Conservation (phyloP, 2,888 invertebrate species). For the Thalpophila matura region DNA sequence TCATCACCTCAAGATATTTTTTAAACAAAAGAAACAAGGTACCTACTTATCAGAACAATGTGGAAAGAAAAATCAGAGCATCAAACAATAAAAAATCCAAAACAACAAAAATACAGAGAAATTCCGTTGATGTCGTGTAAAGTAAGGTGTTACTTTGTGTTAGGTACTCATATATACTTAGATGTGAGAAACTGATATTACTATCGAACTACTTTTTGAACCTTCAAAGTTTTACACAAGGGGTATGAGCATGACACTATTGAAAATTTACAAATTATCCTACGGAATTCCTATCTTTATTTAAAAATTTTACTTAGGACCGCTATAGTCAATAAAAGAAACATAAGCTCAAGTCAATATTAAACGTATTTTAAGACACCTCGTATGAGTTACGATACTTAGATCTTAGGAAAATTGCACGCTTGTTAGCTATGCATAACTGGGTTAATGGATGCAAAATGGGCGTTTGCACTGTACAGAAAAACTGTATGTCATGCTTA, state of each 20-base stretch:
- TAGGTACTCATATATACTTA: background rate
- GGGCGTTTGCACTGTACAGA: conserved; percentile 60
- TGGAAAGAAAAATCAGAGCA: conserved; percentile 14
- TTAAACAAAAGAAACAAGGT: conserved; percentile 30
- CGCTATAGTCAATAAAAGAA: too few species aligned
- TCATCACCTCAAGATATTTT: too few species aligned
- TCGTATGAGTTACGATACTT: conserved; percentile 44
- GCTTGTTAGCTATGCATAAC: conserved; percentile 75
- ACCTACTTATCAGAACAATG: conserved; percentile 34
- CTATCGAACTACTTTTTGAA: too few species aligned
- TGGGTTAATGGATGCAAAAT: conserved; percentile 79
- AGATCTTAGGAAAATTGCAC: conserved; percentile 58
- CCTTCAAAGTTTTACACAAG: too few species aligned
- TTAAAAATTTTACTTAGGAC: too few species aligned
- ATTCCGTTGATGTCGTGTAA: conserved; percentile 4
- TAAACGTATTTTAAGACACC: conserved; percentile 26
- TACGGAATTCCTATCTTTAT: too few species aligned
- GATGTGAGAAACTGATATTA: background rate
- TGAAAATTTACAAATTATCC: too few species aligned
- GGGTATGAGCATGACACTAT: too few species aligned
- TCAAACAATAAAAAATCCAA: conserved; percentile 28
- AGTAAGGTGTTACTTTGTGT: background rate
- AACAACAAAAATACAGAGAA: conserved; percentile 17
- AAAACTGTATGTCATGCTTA: conserved; percentile 73
- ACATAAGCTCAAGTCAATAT: too few species aligned